Evolutionary conservation across 2,113 vertebrate species (phyloP).

Genomic region (Cynoglossus semilaevis): DNA sequence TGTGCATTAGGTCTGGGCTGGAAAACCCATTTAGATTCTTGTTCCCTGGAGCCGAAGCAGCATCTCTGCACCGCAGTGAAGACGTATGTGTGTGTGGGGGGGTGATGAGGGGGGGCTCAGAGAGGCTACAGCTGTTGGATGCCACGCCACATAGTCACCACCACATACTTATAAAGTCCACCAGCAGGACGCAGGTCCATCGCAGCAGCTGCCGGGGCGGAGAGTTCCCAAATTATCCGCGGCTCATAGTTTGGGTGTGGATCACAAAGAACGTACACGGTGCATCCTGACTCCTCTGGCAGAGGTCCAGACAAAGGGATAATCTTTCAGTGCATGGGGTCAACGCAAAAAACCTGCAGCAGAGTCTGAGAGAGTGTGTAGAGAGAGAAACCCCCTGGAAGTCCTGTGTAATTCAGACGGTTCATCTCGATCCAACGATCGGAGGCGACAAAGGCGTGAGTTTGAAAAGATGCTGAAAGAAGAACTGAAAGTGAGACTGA

Average conservation of each 20-base stretch:
- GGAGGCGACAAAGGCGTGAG: background rate
- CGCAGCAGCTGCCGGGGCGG: slow-evolving; percentile 70
- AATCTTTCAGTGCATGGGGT: slow-evolving; percentile 1
- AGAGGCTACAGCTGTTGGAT: slow-evolving; percentile 70
- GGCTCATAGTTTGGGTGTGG: slow-evolving; percentile 69
- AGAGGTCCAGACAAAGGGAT: slow-evolving; percentile 13
- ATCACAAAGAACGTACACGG: slow-evolving; percentile 55
- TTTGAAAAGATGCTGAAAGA: slow-evolving; percentile 32
- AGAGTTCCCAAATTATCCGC: slow-evolving; percentile 65
- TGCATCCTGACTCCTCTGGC: slow-evolving; percentile 35
- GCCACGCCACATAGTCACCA: slow-evolving; percentile 66
- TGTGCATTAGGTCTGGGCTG: slow-evolving; percentile 22
- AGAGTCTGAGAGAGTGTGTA: too few species aligned
- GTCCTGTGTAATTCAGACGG: background rate
- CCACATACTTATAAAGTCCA: slow-evolving; percentile 62
- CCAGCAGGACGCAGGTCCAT: slow-evolving; percentile 48
- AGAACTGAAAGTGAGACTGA: slow-evolving; percentile 16
- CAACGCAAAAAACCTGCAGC: background rate
- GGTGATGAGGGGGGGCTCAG: slow-evolving; percentile 14
- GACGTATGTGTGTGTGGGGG: slow-evolving; percentile 39
- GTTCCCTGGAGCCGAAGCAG: slow-evolving; percentile 46
- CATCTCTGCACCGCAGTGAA: slow-evolving; percentile 15
- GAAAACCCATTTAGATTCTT: slow-evolving; percentile 48
- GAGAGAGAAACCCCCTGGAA: background rate
- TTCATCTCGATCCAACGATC: slow-evolving; percentile 2